These are phyloP conservation scores for Heterotilapia buettikoferi DNA, from an alignment of 2,113 vertebrate genomes.

Conservation along the genomic window DNA sequence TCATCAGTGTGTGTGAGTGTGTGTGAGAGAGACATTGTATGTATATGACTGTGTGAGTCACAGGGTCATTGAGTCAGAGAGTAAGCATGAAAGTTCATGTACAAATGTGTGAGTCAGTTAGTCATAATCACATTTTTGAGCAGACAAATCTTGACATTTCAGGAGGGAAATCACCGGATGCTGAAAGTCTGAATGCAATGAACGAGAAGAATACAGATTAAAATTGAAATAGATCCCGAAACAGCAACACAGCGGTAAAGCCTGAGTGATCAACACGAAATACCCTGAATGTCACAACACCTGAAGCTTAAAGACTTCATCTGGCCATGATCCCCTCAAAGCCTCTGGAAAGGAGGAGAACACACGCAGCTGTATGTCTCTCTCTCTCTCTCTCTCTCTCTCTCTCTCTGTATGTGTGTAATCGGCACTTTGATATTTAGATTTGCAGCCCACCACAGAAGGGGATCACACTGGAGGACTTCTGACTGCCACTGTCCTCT, in stretches of 20 bases:
- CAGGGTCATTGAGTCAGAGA: constrained; percentile 42
- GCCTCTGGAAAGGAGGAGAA: background rate
- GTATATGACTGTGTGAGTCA: constrained; percentile 37
- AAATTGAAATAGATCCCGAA: background rate
- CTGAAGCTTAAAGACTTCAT: background rate
- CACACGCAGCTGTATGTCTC: background rate
- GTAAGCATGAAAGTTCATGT: constrained; percentile 15
- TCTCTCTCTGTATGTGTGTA: background rate
- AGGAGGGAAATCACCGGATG: background rate
- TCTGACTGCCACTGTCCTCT: constrained; percentile 8
- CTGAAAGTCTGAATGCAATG: background rate
- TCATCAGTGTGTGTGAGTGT: background rate
- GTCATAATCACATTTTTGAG: background rate
- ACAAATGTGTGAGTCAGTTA: constrained; percentile 18
- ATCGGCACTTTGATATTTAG: constrained; percentile 29
- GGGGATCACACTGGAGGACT: constrained; percentile 9
- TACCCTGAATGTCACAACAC: constrained; percentile 1
- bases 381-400: background rate
- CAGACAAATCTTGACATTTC: background rate
- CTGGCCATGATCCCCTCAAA: background rate
- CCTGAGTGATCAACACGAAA: background rate
- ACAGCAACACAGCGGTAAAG: background rate
- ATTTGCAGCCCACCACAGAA: constrained; percentile 19
- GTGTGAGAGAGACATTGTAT: background rate
- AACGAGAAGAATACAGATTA: background rate